Evolutionary conservation across 2,797 vertebrate genomes (phyloP), one percentile per base, ranked within the genome.

Genomic region (Paedocypris micromegethes): DNA sequence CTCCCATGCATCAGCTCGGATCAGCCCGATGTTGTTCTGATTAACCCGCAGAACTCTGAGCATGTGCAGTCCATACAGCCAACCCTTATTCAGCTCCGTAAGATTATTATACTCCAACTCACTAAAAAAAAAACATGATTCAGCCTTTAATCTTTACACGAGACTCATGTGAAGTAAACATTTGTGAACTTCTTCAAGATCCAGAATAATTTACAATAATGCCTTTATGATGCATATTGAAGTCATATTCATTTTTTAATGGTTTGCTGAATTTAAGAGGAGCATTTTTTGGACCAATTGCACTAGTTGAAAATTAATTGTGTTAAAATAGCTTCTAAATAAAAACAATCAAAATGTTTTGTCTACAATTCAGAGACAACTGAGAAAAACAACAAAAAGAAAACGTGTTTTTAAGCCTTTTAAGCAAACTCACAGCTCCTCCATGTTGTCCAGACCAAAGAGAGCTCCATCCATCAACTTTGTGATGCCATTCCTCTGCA

Each of bases 381-480:
- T 38, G 2, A 6, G 6, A 53, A 38, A 54, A 8, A 39, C 38
- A 0, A 23, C 2, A 5, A 5, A 23, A 9, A 38, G 42, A 50
- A 1, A 6, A 50, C n/a, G 7, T 46, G 52, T 5, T 37, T 9
- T 3, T 6, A 3, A 50, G 44, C 23, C 42, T 40, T 48, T 6
- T 37, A 4, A 41, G 38, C 53, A 66, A 3, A 93, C 96, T 95
- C 82, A 98, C 96, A 98, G 66, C 82, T 98, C 95, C 78, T 98
- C 95, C 81, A 98, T 98, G 84, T 89, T 95, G 79, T 93, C 92
- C 64, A 98, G 86, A 77, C 96, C 96, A 88, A 98, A 98, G 83
- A 98, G 97, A 0, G 96, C 95, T 61, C 95, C 96, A 65, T 98
- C 95, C 93, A 98, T 98, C 52, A 98, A 91, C 83, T 90, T 94